Percentiles rank a stretch among this genome's conserved stretches.
phyloP scores from a whole-genome alignment of 2,113 vertebrate genomes.

The cattle (Bos taurus) region DNA sequence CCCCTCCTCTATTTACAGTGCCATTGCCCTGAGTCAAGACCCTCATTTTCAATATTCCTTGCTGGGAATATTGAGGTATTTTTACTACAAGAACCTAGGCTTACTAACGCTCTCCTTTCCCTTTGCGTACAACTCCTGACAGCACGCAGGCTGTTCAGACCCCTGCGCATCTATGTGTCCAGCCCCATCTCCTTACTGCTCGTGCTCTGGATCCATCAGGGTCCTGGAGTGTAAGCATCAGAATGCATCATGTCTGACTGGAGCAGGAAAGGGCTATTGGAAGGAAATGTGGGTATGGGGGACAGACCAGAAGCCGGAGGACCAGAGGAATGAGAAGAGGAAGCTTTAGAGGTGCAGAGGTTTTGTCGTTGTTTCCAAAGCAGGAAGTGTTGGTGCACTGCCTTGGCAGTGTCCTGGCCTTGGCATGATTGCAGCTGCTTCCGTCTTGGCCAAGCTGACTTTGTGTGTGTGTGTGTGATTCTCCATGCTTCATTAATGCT shows the following conservation, averaged over 20 bases:
- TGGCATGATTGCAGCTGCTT: background rate
- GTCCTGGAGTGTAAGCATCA: background rate
- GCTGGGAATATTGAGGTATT: background rate
- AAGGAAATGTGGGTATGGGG: background rate
- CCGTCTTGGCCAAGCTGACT: background rate
- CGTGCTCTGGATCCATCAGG: background rate
- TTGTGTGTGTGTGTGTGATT: background rate
- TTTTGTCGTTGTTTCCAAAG: background rate
- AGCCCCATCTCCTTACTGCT: background rate
- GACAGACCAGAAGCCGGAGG: background rate
- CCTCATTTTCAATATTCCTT: background rate
- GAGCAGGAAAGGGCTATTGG: background rate
- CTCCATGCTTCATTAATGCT: background rate
- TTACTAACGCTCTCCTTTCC: background rate
- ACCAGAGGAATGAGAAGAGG: background rate
- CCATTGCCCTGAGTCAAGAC: too few species aligned
- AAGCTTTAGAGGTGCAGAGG: background rate
- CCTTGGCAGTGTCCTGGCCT: background rate
- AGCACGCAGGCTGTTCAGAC: background rate
- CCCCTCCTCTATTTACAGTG: background rate
- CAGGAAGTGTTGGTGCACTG: background rate
- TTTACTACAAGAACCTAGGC: background rate
- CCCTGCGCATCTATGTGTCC: background rate
- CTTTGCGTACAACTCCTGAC: rapidly evolving
- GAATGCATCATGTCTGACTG: background rate